These are phyloP conservation scores for Amyelois transitella DNA, from an alignment of 1,140 invertebrate genomes.

Conservation along the genomic window DNA sequence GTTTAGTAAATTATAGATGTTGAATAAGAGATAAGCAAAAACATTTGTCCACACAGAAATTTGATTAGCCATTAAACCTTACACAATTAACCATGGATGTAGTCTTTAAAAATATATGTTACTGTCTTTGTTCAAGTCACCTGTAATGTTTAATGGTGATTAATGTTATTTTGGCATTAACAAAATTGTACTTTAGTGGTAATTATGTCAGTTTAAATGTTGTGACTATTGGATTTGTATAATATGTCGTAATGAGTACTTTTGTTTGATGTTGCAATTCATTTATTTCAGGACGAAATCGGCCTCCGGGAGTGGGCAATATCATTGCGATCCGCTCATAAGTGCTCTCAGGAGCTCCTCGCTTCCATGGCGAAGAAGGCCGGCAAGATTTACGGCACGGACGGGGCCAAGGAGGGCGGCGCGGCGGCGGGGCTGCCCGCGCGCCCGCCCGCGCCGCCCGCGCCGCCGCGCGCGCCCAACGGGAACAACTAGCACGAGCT, in stretches of 20 bases:
- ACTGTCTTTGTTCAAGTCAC: too few relatives aligned
- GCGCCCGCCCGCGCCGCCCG: slow-evolving; percentile 35
- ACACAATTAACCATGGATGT: too few relatives aligned
- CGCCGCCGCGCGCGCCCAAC: slow-evolving; percentile 47
- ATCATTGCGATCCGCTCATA: slow-evolving; percentile 92
- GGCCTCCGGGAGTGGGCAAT: slow-evolving; percentile 96
- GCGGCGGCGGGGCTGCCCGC: slow-evolving; percentile 29
- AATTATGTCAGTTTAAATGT: neutral
- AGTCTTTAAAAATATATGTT: too few relatives aligned
- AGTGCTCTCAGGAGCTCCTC: slow-evolving; percentile 92
- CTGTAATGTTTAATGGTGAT: too few relatives aligned
- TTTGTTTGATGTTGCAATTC: too few relatives aligned
- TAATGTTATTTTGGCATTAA: too few relatives aligned
- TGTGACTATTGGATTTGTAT: too few relatives aligned
- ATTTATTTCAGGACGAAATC: slow-evolving; percentile 88
- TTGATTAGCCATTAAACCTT: too few relatives aligned
- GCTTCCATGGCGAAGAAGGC: slow-evolving; percentile 97
- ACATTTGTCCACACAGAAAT: too few relatives aligned
- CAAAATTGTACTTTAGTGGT: too few relatives aligned
- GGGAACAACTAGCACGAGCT: slow-evolving; percentile 73
- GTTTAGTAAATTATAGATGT: slow-evolving; percentile 52
- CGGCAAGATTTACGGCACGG: slow-evolving; percentile 96
- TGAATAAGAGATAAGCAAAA: neutral
- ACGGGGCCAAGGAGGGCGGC: slow-evolving; percentile 47
- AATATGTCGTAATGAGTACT: too few relatives aligned